Conservation (phyloP, 1,140 invertebrate species). For the Trichoplusia ni region DNA sequence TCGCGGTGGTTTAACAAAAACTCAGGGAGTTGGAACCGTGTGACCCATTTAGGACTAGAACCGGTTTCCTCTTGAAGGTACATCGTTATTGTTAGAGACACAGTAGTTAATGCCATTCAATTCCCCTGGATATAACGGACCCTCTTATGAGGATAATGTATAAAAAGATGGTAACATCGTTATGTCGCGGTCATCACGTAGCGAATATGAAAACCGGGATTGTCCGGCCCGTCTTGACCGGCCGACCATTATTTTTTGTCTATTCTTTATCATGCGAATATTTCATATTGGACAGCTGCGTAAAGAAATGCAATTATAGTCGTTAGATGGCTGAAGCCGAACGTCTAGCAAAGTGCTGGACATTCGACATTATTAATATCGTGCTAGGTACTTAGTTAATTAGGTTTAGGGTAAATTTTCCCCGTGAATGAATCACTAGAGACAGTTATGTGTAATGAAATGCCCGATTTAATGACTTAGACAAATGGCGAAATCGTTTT, state of each 20-base stretch:
- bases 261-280: slow-evolving; percentile 65
- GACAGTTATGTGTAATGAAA: slow-evolving; percentile 51
- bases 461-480: slow-evolving; percentile 57
- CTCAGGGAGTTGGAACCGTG: slow-evolving; percentile 71
- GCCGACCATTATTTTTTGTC: slow-evolving; percentile 74
- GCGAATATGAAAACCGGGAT: slow-evolving; percentile 69
- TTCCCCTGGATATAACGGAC: slow-evolving; percentile 66
- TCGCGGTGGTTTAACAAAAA: slow-evolving; percentile 66
- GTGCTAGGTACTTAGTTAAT: slow-evolving; percentile 30
- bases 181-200: slow-evolving; percentile 67
- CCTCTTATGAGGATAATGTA: slow-evolving; percentile 70
- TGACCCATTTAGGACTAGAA: slow-evolving; percentile 78
- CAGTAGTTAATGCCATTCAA: slow-evolving; percentile 75
- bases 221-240: no score
- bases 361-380: no score
- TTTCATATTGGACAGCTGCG: slow-evolving; percentile 58
- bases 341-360: no score
- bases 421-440: slow-evolving; percentile 46
- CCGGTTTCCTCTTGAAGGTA: slow-evolving; percentile 78
- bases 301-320: slow-evolving; percentile 54
- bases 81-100: slow-evolving; percentile 70
- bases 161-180: slow-evolving; percentile 74
- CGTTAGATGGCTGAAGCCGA: slow-evolving; percentile 47
- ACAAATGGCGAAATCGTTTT: slow-evolving; percentile 75
- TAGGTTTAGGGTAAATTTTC: slow-evolving; percentile 41